A percentile compares a stretch with the other conserved stretches of the same genome.
Conservation (phyloP, 1,140 invertebrate species). For the Camponotus pennsylvanicus region DNA sequence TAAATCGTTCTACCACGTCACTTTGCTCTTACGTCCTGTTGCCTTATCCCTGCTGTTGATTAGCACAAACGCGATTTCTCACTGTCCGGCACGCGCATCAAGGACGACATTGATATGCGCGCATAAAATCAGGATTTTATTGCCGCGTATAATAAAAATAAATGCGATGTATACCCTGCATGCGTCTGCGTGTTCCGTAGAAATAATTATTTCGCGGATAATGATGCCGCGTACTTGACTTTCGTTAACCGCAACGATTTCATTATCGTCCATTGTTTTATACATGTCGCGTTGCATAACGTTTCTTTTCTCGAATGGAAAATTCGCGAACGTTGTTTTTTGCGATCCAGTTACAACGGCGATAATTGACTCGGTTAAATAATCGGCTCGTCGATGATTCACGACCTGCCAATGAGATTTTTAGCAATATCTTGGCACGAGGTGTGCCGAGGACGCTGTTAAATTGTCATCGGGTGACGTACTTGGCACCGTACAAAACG, state of each 20-base stretch:
- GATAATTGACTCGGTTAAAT: conserved; percentile 34
- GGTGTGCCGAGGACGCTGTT: conserved; percentile 3
- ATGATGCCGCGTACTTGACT: conserved; percentile 16
- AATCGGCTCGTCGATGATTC: conserved; percentile 15
- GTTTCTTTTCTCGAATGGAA: neutral
- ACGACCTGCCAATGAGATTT: neutral
- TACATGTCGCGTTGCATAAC: neutral
- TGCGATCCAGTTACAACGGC: conserved; percentile 19
- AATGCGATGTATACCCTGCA: neutral
- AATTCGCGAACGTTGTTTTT: neutral
- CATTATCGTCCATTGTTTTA: neutral
- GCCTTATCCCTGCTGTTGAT: conserved; percentile 11
- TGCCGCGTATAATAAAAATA: conserved; percentile 8
- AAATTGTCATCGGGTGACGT: neutral
- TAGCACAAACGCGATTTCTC: conserved; percentile 53
- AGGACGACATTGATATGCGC: conserved; percentile 44
- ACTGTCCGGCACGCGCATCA: conserved; percentile 53
- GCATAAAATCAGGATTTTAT: conserved; percentile 55
- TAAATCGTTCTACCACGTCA: conserved; percentile 35
- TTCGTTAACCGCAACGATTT: conserved; percentile 8
- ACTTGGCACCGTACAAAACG: neutral
- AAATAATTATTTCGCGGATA: conserved; percentile 14
- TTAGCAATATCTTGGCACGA: conserved; percentile 22
- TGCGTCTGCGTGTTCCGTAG: neutral
- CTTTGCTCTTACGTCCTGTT: conserved; percentile 22